These are phyloP conservation scores for Ganaspis sp. DNA, from an alignment of 1,140 invertebrate genomes.

Conservation along the genomic window DNA sequence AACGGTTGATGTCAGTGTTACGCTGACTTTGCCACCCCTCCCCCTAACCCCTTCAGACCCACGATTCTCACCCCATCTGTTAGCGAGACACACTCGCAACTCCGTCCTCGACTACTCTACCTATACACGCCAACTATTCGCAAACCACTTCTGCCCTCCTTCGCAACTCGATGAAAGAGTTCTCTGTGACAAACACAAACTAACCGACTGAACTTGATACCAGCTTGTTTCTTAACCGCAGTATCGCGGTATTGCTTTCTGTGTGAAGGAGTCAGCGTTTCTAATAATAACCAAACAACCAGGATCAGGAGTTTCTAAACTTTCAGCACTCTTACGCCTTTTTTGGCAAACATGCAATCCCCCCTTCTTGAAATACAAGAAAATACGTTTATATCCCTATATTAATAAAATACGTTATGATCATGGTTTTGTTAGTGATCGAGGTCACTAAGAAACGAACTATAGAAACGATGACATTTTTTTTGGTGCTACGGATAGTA, in stretches of 20 bases:
- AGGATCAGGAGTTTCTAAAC: neutral
- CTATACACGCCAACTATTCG: slow-evolving; percentile 42
- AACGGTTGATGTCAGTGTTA: slow-evolving; percentile 52
- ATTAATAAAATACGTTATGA: too few species aligned
- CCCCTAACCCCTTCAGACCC: too few species aligned
- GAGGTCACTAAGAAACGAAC: too few species aligned
- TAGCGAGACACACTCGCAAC: slow-evolving; percentile 39
- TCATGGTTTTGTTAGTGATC: too few species aligned
- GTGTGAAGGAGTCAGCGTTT: neutral
- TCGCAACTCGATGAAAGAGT: slow-evolving; percentile 43
- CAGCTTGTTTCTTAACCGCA: slow-evolving; percentile 1
- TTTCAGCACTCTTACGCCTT: too few species aligned
- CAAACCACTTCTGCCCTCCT: slow-evolving; percentile 29
- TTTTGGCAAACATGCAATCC: neutral
- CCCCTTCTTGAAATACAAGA: too few species aligned
- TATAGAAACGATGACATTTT: too few species aligned
- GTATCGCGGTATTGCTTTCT: neutral
- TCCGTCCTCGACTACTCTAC: slow-evolving; percentile 20
- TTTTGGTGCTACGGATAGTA: too few species aligned
- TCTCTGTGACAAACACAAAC: slow-evolving; percentile 47
- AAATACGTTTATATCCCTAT: too few species aligned
- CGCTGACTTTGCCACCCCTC: slow-evolving; percentile 44
- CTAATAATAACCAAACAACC: slow-evolving; percentile 1
- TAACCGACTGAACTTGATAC: slow-evolving; percentile 45
- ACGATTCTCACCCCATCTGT: slow-evolving; percentile 33